A percentile compares a stretch with the other conserved stretches of the same genome.
These are phyloP conservation scores for Oegoconia quadripuncta DNA, from an alignment of 2,888 invertebrate genomes.

Conservation along the genomic window DNA sequence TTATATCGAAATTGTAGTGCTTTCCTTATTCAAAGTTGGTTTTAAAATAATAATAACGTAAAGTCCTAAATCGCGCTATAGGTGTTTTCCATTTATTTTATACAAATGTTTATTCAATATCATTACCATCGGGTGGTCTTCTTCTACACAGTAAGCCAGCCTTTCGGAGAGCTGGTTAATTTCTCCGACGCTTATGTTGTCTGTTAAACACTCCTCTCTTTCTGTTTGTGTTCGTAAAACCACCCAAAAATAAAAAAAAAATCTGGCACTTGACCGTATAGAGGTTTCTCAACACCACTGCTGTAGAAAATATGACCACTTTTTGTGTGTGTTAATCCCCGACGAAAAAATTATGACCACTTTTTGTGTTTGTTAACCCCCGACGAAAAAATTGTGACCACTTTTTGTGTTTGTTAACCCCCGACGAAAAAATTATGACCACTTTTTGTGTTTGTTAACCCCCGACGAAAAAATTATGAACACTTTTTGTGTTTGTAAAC, in stretches of 20 bases:
- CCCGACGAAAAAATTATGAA: too few species aligned
- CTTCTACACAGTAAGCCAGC: slow-evolving; percentile 66
- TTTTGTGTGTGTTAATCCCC: slow-evolving; percentile 30
- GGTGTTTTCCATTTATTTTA: slow-evolving; percentile 22
- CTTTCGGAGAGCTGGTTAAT: slow-evolving; percentile 49
- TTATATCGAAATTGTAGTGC: too few species aligned
- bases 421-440: too few species aligned
- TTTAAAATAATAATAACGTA: neutral
- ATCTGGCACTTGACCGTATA: slow-evolving; percentile 62
- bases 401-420: too few species aligned
- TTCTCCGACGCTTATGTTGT: slow-evolving; percentile 42
- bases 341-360: neutral
- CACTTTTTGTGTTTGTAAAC: too few species aligned
- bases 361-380: too few species aligned
- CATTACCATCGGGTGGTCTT: slow-evolving; percentile 42
- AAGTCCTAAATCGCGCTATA: slow-evolving; percentile 44
- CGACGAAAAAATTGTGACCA: too few species aligned
- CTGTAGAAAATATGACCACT: slow-evolving; percentile 57
- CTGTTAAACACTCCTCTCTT: slow-evolving; percentile 47
- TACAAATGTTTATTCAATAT: slow-evolving; percentile 10
- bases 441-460: too few species aligned
- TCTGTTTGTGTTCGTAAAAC: slow-evolving; percentile 58
- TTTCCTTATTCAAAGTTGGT: neutral
- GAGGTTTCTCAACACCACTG: slow-evolving; percentile 71
- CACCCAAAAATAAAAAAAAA: slow-evolving; percentile 54